These are phyloP conservation scores for Nysson spinosus DNA, from an alignment of 2,888 invertebrate genomes.

Conservation along the genomic window DNA sequence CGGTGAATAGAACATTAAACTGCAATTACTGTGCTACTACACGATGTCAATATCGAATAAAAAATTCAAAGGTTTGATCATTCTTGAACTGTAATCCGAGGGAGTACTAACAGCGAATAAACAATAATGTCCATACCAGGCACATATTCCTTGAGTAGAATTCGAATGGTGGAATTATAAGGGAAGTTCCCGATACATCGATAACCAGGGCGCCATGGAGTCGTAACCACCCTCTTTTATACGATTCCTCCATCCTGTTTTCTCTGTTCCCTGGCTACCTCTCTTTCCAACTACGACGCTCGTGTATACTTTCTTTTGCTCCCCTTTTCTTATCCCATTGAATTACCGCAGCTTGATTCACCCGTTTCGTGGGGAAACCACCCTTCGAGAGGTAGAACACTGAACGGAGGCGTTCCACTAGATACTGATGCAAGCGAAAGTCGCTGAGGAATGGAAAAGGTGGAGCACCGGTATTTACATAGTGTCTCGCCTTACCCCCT, in stretches of 20 bases:
- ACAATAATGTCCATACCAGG: slow-evolving; percentile 10
- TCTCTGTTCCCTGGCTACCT: neutral
- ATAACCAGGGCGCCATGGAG: slow-evolving; percentile 41
- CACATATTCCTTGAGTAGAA: slow-evolving; percentile 7
- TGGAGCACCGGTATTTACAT: slow-evolving; percentile 18
- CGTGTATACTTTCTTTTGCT: neutral
- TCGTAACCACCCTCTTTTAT: slow-evolving; percentile 34
- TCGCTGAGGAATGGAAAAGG: slow-evolving; percentile 6
- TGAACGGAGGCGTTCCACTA: neutral
- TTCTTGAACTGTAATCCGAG: too few relatives aligned
- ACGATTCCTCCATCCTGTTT: slow-evolving; percentile 1
- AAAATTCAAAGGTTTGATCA: too few relatives aligned
- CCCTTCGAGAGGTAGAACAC: neutral
- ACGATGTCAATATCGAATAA: too few relatives aligned
- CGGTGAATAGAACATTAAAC: too few relatives aligned
- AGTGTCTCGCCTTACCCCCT: neutral
- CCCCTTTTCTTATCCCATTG: neutral
- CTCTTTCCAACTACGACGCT: neutral
- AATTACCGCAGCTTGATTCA: slow-evolving; percentile 11
- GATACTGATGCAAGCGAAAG: slow-evolving; percentile 1
- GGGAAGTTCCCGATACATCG: slow-evolving; percentile 14
- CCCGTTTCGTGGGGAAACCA: neutral
- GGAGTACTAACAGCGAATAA: too few relatives aligned
- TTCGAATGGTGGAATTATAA: slow-evolving; percentile 8
- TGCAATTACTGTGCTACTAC: too few relatives aligned